Conservation (phyloP, 2,797 vertebrate species). For the Merluccius polli region DNA sequence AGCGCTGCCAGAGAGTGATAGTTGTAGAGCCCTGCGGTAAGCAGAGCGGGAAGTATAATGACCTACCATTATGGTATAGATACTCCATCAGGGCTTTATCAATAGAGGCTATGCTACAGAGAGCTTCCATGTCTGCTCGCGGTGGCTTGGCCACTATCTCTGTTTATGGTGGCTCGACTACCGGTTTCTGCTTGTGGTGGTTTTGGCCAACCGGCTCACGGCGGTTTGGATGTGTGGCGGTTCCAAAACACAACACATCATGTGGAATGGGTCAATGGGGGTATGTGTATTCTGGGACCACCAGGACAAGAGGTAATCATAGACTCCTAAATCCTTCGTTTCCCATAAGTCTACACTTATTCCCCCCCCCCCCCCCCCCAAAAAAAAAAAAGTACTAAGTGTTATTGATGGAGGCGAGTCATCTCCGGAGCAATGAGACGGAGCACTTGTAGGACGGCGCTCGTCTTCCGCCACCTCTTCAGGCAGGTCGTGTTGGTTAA, state of each 20-base stretch:
- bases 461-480: constrained; percentile 49
- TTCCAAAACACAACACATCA: constrained; percentile 13
- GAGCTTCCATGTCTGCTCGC: too few relatives aligned
- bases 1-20: background rate
- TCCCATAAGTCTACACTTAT: constrained; percentile 16
- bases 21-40: too few relatives aligned
- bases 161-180: too few relatives aligned
- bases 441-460: constrained; percentile 35
- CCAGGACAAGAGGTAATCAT: constrained; percentile 13
- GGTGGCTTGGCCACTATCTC: too few relatives aligned
- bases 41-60: too few relatives aligned
- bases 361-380: background rate
- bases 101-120: too few relatives aligned
- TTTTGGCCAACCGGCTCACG: background rate
- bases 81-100: too few relatives aligned
- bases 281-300: constrained; percentile 27
- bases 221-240: constrained; percentile 8
- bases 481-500: constrained; percentile 47
- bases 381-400: constrained; percentile 37
- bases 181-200: too few relatives aligned
- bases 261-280: constrained; percentile 10
- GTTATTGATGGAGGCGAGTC: constrained; percentile 36
- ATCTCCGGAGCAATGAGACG: constrained; percentile 47
- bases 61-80: too few relatives aligned
- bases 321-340: constrained; percentile 14